These are phyloP conservation scores for Argopecten irradians DNA, from an alignment of 1,140 invertebrate genomes.

Conservation along the genomic window DNA sequence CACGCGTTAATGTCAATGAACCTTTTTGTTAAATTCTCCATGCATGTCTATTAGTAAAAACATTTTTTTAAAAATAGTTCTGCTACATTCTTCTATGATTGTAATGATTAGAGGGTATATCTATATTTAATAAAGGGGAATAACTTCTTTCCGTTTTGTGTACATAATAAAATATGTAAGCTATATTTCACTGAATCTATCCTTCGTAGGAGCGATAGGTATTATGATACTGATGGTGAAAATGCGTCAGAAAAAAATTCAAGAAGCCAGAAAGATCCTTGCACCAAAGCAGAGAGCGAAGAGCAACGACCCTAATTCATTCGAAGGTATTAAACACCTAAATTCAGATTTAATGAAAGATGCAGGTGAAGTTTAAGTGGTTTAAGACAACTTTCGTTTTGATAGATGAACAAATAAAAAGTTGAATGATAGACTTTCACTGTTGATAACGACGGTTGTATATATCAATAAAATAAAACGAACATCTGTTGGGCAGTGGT, in stretches of 20 bases:
- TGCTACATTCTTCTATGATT: background rate
- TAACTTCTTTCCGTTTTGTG: too few species aligned
- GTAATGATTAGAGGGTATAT: too few species aligned
- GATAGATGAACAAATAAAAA: background rate
- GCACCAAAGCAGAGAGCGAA: constrained; percentile 34
- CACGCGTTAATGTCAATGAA: too few species aligned
- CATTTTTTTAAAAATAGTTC: background rate
- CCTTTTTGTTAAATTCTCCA: too few species aligned
- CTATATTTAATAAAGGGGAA: too few species aligned
- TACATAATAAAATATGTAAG: too few species aligned
- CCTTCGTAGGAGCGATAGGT: constrained; percentile 38
- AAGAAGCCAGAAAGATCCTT: constrained; percentile 6
- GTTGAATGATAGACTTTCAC: background rate
- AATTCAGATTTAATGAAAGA: background rate
- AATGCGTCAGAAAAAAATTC: constrained; percentile 34
- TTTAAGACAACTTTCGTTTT: background rate
- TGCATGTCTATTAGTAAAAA: background rate
- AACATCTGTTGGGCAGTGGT: background rate
- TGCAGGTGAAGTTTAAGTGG: background rate
- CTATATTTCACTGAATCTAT: too few species aligned
- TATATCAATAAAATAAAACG: background rate
- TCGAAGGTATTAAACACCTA: constrained; percentile 43
- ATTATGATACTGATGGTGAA: constrained; percentile 49
- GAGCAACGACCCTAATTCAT: constrained; percentile 46
- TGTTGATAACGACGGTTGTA: background rate